Evolutionary conservation across 2,113 vertebrate genomes (phyloP), one percentile per base, ranked within the genome.

Genomic region (Lophochroa leadbeateri): DNA sequence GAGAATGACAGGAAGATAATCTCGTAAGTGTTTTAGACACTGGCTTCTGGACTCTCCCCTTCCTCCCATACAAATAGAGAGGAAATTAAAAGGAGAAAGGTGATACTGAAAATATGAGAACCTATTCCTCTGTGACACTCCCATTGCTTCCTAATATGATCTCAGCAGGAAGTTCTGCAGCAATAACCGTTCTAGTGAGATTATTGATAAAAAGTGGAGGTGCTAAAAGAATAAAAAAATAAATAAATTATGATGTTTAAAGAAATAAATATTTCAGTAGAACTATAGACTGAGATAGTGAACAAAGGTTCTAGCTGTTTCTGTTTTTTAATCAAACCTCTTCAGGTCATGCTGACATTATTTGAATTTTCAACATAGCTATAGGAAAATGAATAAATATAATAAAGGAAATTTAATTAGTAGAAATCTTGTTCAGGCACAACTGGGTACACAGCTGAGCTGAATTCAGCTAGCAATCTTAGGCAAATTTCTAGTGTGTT

Each of bases 31-130:
- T 88, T 93, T 86, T 53, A 86, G 81, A 81, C 23, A 14, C 33
- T 81, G 77, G 29, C 27, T 61, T 93, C 75, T 83, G 60, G 85
- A 60, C 92, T 93, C 17, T 92, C 63, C 75, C 46, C 33, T 95
- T 96, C 93, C 96, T 93, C 46, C 43, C 82, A 86, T 95, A 90
- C 63, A 91, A 96, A 83, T 21, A 74, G 63, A 77, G 33, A 86
- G 93, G 82, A 96, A 95, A 96, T 93, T 91, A 80, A 93, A 85
- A 88, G 81, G 29, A 96, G 85, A 93, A 91, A 95, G 64, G 64
- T 86, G 76, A 81, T 90, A 58, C 68, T 27, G 85, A 95, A 91
- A 94, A 81, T 94, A 94, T 43, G 50, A 83, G 33, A 88, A 50
- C 20, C 3, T 86, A 71, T 88, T 93, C 87, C 72, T 93, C 68